These are phyloP conservation scores for Cerastis rubricosa DNA, from an alignment of 2,888 invertebrate species.

Conservation along the genomic window DNA sequence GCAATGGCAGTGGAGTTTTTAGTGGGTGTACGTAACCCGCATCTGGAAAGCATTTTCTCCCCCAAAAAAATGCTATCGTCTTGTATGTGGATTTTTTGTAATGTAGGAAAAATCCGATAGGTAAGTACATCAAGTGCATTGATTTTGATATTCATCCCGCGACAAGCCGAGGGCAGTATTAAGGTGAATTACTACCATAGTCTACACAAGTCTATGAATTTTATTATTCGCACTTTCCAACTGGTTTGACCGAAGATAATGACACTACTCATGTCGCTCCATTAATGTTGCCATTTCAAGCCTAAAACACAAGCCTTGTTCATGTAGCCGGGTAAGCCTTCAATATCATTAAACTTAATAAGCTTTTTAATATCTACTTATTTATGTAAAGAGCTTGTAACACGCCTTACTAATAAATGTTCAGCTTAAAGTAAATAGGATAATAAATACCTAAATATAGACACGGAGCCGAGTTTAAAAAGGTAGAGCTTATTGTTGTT, in stretches of 20 bases:
- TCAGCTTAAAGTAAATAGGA: constrained; percentile 20
- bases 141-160: not conserved
- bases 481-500: constrained; percentile 19
- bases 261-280: constrained; percentile 24
- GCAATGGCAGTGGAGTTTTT: not conserved
- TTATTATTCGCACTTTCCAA: constrained; percentile 2
- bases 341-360: constrained; percentile 33
- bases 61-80: not conserved
- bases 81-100: not conserved
- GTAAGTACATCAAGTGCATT: not conserved
- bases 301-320: constrained; percentile 19
- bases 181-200: not conserved
- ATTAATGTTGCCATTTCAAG: constrained; percentile 21
- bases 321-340: constrained; percentile 19
- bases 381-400: constrained; percentile 23
- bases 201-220: constrained; percentile 7
- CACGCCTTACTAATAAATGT: constrained; percentile 26
- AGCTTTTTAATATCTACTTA: constrained; percentile 41
- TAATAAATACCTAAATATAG: constrained; percentile 7
- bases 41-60: not conserved
- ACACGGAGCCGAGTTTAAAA: constrained; percentile 5
- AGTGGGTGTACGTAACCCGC: not conserved
- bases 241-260: constrained; percentile 15
- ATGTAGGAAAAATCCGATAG: not conserved
- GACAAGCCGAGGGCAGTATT: not conserved